Evolutionary conservation across 2,113 vertebrate genomes (phyloP).

Genomic region (Tenrec ecaudatus): DNA sequence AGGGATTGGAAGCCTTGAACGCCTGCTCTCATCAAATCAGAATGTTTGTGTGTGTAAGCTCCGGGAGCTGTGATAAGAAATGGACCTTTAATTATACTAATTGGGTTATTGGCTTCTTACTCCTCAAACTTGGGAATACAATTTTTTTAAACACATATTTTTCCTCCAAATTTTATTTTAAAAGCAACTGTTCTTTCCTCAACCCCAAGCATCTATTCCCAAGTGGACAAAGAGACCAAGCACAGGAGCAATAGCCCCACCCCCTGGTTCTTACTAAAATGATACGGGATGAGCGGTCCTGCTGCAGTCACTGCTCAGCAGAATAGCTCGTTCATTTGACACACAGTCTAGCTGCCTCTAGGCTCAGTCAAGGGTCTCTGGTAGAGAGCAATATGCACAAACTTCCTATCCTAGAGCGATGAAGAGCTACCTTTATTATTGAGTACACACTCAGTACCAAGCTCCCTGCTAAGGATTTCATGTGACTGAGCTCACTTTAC

Average conservation of each 20-base stretch:
- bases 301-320: neutral
- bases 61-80: conserved; percentile 53
- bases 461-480: neutral
- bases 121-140: conserved; percentile 33
- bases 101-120: conserved; percentile 61
- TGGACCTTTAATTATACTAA: conserved; percentile 66
- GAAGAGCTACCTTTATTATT: neutral
- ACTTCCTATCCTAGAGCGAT: neutral
- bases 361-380: neutral
- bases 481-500: neutral
- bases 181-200: conserved; percentile 54
- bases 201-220: conserved; percentile 10
- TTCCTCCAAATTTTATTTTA: conserved; percentile 36
- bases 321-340: neutral
- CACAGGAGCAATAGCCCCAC: neutral
- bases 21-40: conserved; percentile 56
- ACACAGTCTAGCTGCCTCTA: neutral
- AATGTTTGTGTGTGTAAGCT: conserved; percentile 50
- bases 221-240: neutral
- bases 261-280: conserved; percentile 3
- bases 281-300: neutral
- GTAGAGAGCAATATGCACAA: neutral
- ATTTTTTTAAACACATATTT: neutral
- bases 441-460: neutral
- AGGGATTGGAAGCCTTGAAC: conserved; percentile 67